These are phyloP conservation scores for Caenorhabditis drosophilae DNA, from an alignment of 2,888 invertebrate species.

Conservation along the genomic window DNA sequence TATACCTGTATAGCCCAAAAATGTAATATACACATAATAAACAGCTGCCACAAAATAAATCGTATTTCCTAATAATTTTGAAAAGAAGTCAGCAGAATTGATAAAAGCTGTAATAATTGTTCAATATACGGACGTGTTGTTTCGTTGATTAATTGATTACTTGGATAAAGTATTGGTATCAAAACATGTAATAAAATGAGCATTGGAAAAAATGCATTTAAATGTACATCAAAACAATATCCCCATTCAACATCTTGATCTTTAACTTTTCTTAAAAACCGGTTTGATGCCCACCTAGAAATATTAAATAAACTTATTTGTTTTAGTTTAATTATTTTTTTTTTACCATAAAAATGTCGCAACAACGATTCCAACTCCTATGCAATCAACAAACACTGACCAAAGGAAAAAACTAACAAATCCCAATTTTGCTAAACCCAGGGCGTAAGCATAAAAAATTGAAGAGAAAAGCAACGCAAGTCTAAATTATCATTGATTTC, in stretches of 20 bases:
- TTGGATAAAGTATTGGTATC: constrained; percentile 83
- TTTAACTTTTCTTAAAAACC: constrained; percentile 76
- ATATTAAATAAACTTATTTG: constrained; percentile 15
- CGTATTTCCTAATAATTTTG: constrained; percentile 85
- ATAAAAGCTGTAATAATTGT: constrained; percentile 77
- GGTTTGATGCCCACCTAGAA: constrained; percentile 82
- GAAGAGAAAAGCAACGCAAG: constrained; percentile 51
- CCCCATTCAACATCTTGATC: constrained; percentile 94
- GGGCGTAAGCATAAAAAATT: constrained; percentile 49
- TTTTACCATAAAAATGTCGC: constrained; percentile 85
- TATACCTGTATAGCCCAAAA: constrained; percentile 90
- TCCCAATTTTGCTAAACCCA: constrained; percentile 71
- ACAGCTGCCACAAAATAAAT: constrained; percentile 88
- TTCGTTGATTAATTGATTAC: constrained; percentile 70
- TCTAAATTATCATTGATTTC: constrained; percentile 2
- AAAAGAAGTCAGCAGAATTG: constrained; percentile 80
- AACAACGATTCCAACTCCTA: constrained; percentile 83
- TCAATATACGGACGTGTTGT: not conserved
- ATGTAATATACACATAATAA: constrained; percentile 95
- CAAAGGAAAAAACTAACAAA: constrained; percentile 85
- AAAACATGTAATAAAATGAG: constrained; percentile 89
- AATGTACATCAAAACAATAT: constrained; percentile 95
- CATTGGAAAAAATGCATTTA: constrained; percentile 98
- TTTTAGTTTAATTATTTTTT: not conserved
- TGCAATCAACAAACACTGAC: constrained; percentile 91